Evolutionary conservation across 2,113 vertebrate genomes (phyloP).

Genomic region (Isurus oxyrinchus): DNA sequence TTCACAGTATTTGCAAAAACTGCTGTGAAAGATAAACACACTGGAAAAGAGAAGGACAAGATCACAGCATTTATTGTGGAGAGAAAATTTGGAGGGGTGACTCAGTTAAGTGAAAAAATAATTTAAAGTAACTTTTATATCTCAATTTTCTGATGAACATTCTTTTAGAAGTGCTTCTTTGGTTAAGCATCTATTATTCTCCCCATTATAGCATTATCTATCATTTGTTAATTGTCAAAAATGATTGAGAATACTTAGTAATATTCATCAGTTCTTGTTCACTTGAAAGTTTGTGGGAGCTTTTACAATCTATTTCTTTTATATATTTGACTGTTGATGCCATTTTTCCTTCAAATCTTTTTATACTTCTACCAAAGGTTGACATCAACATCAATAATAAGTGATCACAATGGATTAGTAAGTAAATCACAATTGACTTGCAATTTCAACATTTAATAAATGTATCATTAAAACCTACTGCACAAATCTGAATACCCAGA

Average conservation of each 20-base stretch:
- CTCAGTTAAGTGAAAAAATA: neutral
- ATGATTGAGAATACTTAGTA: neutral
- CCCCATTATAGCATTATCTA: neutral
- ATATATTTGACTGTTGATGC: neutral
- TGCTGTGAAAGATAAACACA: neutral
- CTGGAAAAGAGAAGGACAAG: conserved; percentile 32
- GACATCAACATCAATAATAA: neutral
- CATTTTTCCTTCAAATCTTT: neutral
- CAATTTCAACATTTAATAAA: neutral
- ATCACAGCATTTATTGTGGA: conserved; percentile 39
- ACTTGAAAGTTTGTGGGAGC: neutral
- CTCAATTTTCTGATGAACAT: neutral
- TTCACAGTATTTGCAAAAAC: conserved; percentile 37
- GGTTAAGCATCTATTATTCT: neutral
- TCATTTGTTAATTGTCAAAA: neutral
- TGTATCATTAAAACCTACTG: neutral
- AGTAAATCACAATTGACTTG: neutral
- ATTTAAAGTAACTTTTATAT: neutral
- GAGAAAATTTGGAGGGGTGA: neutral
- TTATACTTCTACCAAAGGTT: neutral
- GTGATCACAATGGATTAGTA: neutral
- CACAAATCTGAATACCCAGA: neutral
- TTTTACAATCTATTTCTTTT: neutral
- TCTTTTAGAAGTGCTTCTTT: neutral
- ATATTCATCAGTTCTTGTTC: neutral